Conservation (phyloP, 2,888 invertebrate species). For the Eueremaeus valkanovi region DNA sequence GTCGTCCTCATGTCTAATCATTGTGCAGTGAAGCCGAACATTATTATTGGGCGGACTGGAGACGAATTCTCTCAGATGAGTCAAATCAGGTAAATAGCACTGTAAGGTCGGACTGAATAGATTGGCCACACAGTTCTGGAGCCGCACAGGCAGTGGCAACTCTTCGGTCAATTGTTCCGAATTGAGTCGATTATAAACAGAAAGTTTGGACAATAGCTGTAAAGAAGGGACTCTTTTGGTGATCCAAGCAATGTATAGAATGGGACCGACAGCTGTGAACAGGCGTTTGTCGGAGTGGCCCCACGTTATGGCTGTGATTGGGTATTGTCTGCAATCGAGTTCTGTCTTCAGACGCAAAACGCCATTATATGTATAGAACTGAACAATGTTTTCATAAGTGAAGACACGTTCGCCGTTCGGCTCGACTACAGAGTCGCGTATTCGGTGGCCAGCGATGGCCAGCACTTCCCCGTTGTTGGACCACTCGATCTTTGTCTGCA, state of each 20-base stretch:
- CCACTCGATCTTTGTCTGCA: constrained; percentile 76
- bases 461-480: constrained; percentile 87
- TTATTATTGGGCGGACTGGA: constrained; percentile 79
- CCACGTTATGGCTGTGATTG: constrained; percentile 93
- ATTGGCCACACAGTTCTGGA: constrained; percentile 76
- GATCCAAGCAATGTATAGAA: constrained; percentile 84
- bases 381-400: constrained; percentile 55
- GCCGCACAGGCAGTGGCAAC: constrained; percentile 79
- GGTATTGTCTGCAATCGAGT: constrained; percentile 59
- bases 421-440: background rate
- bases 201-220: constrained; percentile 78
- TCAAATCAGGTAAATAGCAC: constrained; percentile 90
- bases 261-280: constrained; percentile 86
- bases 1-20: constrained; percentile 83
- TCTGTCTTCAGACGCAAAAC: constrained; percentile 61
- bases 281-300: constrained; percentile 94
- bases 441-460: constrained; percentile 72
- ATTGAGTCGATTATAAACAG: constrained; percentile 52
- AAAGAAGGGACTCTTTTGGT: constrained; percentile 79
- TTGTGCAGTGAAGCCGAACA: constrained; percentile 91
- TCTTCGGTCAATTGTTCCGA: constrained; percentile 69
- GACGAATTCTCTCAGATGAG: constrained; percentile 84
- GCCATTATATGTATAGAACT: constrained; percentile 85
- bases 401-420: background rate
- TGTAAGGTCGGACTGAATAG: constrained; percentile 89